Evolutionary conservation across 2,888 invertebrate species (phyloP).

Genomic region (Parochlus steinenii): DNA sequence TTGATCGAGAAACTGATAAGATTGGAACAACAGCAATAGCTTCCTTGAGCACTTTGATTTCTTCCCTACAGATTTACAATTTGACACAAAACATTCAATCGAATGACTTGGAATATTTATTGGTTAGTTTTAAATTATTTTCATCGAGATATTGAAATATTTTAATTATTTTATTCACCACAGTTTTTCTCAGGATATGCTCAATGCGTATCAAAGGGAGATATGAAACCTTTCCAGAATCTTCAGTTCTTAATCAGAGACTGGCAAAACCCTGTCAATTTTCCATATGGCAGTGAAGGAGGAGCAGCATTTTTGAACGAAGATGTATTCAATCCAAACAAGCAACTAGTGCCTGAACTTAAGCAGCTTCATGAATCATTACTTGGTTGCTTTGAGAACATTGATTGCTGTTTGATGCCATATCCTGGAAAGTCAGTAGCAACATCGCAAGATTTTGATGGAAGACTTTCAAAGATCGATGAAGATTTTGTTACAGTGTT

Average conservation of each 20-base stretch:
- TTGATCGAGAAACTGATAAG: slow-evolving; percentile 10
- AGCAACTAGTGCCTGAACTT: slow-evolving; percentile 6
- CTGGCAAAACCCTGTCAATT: slow-evolving; percentile 9
- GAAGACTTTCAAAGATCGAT: slow-evolving; percentile 9
- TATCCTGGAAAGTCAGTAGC: slow-evolving; percentile 10
- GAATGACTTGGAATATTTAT: slow-evolving; percentile 12
- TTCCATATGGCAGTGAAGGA: slow-evolving; percentile 10
- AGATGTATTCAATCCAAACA: too few relatives aligned
- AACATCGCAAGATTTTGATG: slow-evolving; percentile 5
- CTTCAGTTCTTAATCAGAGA: slow-evolving; percentile 11
- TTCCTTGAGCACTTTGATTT: slow-evolving; percentile 10
- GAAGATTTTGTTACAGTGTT: slow-evolving; percentile 11
- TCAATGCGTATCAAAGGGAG: background rate
- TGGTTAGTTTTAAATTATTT: too few relatives aligned
- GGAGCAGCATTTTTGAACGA: slow-evolving; percentile 5
- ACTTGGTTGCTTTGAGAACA: slow-evolving; percentile 2
- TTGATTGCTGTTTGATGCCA: slow-evolving; percentile 13
- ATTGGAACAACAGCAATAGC: slow-evolving; percentile 11
- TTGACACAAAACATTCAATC: slow-evolving; percentile 9
- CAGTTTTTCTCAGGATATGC: slow-evolving; percentile 9
- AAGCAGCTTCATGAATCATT: slow-evolving; percentile 8
- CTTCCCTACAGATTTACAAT: slow-evolving; percentile 12
- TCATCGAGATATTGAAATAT: too few relatives aligned
- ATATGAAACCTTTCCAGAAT: slow-evolving; percentile 11
- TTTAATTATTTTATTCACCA: too few relatives aligned